A percentile compares a stretch with the other conserved stretches of the same genome.
phyloP scores from a whole-genome alignment of 2,888 invertebrate genomes.

The Drymonia ruficornis region DNA sequence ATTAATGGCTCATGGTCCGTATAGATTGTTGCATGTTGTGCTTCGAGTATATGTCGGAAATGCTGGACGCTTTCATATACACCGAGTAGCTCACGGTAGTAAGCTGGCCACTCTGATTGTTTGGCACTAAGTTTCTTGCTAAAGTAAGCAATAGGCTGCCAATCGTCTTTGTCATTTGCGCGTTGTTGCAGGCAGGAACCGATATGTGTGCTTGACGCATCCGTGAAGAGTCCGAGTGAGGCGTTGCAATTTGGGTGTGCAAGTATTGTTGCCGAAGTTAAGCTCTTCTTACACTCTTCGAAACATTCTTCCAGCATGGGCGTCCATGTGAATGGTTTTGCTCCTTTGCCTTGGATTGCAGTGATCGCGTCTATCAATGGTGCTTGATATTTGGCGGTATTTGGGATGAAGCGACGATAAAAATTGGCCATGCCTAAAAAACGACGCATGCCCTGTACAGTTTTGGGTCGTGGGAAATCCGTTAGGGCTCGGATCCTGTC shows the following conservation, averaged over 20 bases:
- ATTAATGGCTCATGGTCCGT: conserved; percentile 29
- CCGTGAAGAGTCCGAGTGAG: conserved; percentile 11
- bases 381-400: neutral
- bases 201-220: conserved; percentile 14
- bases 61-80: no score
- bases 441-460: neutral
- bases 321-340: neutral
- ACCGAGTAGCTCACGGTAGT: no score
- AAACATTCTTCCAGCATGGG: neutral
- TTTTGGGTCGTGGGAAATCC: conserved; percentile 6
- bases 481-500: neutral
- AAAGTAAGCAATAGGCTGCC: conserved; percentile 20
- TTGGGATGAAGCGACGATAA: neutral
- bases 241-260: neutral
- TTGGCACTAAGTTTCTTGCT: no score
- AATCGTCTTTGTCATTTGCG: neutral
- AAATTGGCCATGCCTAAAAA: conserved; percentile 8
- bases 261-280: neutral
- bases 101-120: no score
- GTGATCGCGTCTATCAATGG: neutral
- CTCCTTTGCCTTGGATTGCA: neutral
- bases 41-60: conserved; percentile 20
- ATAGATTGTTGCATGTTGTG: conserved; percentile 13
- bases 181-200: conserved; percentile 21
- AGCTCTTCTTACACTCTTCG: neutral